Conservation (phyloP, 2,888 invertebrate species). For the Xanthostigma xanthostigma region DNA sequence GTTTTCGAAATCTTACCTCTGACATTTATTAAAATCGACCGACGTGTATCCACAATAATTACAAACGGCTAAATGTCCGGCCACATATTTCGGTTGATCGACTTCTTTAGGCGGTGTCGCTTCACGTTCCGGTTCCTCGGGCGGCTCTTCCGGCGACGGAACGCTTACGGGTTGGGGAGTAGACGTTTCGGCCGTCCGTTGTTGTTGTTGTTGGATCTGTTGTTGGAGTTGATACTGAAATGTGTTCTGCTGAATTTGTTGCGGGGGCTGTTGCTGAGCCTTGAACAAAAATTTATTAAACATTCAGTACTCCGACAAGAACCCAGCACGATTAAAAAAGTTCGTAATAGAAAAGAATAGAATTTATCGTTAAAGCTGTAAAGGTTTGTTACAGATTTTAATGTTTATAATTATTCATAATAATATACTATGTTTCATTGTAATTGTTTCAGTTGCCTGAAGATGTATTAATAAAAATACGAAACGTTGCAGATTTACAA, state of each 20-base stretch:
- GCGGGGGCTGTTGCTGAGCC: neutral
- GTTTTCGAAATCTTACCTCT: constrained; percentile 23
- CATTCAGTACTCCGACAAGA: neutral
- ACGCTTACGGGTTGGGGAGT: neutral
- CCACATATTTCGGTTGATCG: constrained; percentile 41
- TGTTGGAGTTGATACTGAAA: constrained; percentile 19
- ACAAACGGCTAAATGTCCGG: constrained; percentile 66
- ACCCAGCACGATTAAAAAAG: no score
- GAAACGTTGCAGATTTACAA: no score
- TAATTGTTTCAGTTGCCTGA: no score
- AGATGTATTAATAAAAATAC: no score
- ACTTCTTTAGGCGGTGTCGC: constrained; percentile 39
- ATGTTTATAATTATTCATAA: no score
- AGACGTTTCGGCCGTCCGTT: constrained; percentile 5
- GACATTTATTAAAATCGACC: constrained; percentile 63
- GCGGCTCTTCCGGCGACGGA: constrained; percentile 5
- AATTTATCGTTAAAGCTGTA: neutral
- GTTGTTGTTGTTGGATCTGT: constrained; percentile 8
- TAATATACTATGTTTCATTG: no score
- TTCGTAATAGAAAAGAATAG: neutral
- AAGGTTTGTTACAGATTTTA: no score
- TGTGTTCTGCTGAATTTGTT: constrained; percentile 7
- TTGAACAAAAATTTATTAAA: neutral
- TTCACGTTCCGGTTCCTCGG: constrained; percentile 20
- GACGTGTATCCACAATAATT: constrained; percentile 66